Evolutionary conservation across 2,888 invertebrate genomes (phyloP), one percentile per base, ranked within the genome.

Genomic region (Drosophila limbata): DNA sequence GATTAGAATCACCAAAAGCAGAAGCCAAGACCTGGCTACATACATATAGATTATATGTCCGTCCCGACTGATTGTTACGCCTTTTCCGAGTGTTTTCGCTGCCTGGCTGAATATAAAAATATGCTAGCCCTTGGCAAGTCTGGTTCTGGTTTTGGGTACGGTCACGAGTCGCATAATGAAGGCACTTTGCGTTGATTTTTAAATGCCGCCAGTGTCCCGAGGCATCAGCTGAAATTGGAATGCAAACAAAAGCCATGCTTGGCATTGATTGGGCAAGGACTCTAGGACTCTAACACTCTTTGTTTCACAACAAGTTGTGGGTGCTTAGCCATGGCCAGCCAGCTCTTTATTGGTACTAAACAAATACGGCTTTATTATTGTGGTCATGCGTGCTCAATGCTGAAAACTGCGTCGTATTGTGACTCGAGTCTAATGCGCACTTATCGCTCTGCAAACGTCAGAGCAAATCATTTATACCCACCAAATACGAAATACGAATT

Each of bases 171-270:
- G 85, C 73, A 82, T 87, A 85, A 87, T 86, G 83, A 85, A 85
- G 85, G 79, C 81, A 86, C 80, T 87, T 87, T 79, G 81, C 81
- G 85, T 87, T 84, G 84, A 87, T 82, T 87, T 87, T 86, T 85
- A 85, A 87, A 85, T 85, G 84, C 71, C 64, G 69, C 76, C 75
- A 52, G 42, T 25, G 66, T 45, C 47, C 62, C 42, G 19, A 48
- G 72, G 68, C 64, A 63, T 44, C 51, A 35, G 63, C 40, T 44
- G 45, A 67, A 76, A 72, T 77, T 68, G 70, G 57, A 79, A 78
- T 80, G 81, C 84, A 85, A 85, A 84, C 84, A 84, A 82, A 73
- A 64, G 71, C 59, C 76, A 68, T 33, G 77, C 70, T 73, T 73
- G 78, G 71, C 76, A 77, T 84, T 84, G 84, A 83, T 81, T 84